Evolutionary conservation across 2,888 invertebrate genomes (phyloP).

Genomic region (Sphaeridia pumilis): DNA sequence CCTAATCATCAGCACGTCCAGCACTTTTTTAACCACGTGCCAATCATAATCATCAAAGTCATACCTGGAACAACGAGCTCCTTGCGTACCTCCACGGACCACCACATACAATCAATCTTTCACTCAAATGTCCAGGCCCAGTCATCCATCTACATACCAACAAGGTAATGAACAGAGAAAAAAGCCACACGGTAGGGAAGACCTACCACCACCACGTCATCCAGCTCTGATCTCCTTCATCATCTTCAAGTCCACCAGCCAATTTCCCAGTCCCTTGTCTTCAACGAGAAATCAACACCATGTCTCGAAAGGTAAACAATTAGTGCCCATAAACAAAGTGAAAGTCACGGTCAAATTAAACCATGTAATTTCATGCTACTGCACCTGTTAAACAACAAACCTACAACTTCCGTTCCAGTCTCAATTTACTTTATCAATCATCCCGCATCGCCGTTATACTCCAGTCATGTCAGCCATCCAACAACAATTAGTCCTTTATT

Average conservation of each 20-base stretch:
- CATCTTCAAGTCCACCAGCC: neutral
- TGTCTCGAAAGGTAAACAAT: neutral
- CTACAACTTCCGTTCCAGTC: too few relatives aligned
- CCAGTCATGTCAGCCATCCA: too few relatives aligned
- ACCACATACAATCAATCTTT: conserved; percentile 19
- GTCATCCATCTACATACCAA: neutral
- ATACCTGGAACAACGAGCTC: conserved; percentile 8
- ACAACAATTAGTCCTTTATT: too few relatives aligned
- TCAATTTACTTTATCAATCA: too few relatives aligned
- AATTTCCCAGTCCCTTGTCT: neutral
- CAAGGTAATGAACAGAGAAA: neutral
- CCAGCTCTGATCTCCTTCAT: neutral
- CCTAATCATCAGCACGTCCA: conserved; percentile 7
- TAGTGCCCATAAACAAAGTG: too few relatives aligned
- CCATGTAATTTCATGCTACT: neutral
- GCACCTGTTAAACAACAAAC: too few relatives aligned
- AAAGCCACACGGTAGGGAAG: neutral
- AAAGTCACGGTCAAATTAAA: neutral
- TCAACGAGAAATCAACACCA: neutral
- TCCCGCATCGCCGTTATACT: too few relatives aligned
- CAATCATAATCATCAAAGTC: conserved; percentile 27
- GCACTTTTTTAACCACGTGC: conserved; percentile 22
- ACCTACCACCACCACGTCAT: neutral
- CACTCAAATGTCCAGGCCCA: conserved; percentile 13
- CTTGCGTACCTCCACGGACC: too few relatives aligned